Evolutionary conservation across 1,140 invertebrate genomes (phyloP).

Genomic region (Coelopa frigida): DNA sequence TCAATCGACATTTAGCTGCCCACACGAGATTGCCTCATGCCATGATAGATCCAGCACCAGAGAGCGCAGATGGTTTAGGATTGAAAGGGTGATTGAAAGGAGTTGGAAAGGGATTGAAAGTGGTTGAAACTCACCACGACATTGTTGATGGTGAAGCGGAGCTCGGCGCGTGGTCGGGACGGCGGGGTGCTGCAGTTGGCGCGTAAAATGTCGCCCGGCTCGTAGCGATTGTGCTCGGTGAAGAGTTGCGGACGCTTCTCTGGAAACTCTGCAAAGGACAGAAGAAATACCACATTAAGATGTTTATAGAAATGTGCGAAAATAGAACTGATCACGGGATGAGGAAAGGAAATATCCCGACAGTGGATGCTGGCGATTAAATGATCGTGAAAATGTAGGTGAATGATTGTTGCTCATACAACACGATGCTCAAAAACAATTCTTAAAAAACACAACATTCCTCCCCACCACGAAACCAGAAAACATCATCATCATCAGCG

Average conservation of each 20-base stretch:
- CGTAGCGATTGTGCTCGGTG: conserved; percentile 62
- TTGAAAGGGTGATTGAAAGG: neutral
- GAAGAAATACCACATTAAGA: neutral
- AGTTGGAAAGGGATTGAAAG: conserved; percentile 1
- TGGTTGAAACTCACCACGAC: conserved; percentile 56
- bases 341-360: too few relatives aligned
- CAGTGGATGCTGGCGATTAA: too few relatives aligned
- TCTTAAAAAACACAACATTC: too few relatives aligned
- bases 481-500: too few relatives aligned
- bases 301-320: neutral
- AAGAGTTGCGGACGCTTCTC: conserved; percentile 52
- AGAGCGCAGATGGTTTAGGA: neutral
- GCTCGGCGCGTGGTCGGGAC: conserved; percentile 58
- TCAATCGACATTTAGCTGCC: too few relatives aligned
- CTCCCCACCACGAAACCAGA: too few relatives aligned
- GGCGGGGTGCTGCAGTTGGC: conserved; percentile 69
- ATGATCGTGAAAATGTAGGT: neutral
- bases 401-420: too few relatives aligned
- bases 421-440: too few relatives aligned
- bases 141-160: conserved; percentile 68
- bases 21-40: too few relatives aligned
- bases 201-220: conserved; percentile 62
- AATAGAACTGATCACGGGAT: too few relatives aligned
- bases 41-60: too few relatives aligned
- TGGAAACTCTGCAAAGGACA: conserved; percentile 50